Base-by-base conservation (phyloP, 2,888 invertebrate species). In the Pantelozetes paolii region DNA sequence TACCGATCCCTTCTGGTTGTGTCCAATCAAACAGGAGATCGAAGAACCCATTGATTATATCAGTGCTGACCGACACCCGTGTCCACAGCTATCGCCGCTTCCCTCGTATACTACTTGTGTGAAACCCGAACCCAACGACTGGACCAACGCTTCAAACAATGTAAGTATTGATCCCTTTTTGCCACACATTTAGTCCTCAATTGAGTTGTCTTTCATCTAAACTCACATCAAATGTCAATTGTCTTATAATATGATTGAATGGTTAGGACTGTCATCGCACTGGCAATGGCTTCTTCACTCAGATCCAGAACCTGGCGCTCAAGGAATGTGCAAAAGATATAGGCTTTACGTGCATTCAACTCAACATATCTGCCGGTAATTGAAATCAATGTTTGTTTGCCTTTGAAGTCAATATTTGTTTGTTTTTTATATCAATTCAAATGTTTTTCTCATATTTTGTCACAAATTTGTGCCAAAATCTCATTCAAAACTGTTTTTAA, bases 291-390 rank as follows among this genome's bases (percentile, higher is more conserved):
- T 69, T 42, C 42, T 26, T 69, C 13, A 69, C 69, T 54, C 73
- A 73, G 23, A 20, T 73, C 36, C 45, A 57, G 85, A 88, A 40
- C 42, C 57, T 73, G 26, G 75, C 72, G 13, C 70, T 64, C 20
- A 48, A 75, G 40, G 75, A 74, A 23, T 75, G 75, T 26, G 28
- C 45, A 11, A 74, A 77, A 64, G 78, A 78, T 71, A 77, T 78
- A 40, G 75, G 75, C 26, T 64, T 73, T 18, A 76, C 77, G 20
- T 77, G 77, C n/a, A 72, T 72, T 9, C 64, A 73, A 6, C 71
- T 78, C 2, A 74, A 74, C 50, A 78, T 78, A 64, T 76, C 75
- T 73, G 72, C 75, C 71, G 78, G 78, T 78, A 74, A 75, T 74
- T 45, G 45, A 45, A 45, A 15, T 11, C 15, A 6, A 45, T 18